Evolutionary conservation across 30 jellyfish, hydroid and myxozoan genomes (phyloP), one percentile per base, ranked within the genome.

Genomic region (Euphysa ruthae): DNA sequence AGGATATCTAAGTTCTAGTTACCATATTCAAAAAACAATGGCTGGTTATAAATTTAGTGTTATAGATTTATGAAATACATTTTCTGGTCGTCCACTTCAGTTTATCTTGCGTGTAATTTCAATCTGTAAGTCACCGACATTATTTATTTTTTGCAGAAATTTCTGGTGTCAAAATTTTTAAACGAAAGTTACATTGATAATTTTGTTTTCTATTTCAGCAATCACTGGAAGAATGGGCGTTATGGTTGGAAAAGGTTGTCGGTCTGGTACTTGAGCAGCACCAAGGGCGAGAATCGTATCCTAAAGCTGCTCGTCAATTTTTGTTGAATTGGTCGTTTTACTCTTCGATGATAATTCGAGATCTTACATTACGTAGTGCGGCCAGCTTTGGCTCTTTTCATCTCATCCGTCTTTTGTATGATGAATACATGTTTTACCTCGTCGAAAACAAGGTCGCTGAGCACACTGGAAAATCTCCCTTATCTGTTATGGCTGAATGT

Each of bases 321-420:
- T 66, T 88, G 10, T 42, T 88, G 64, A 88, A 88, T 22, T 88
- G 97, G 97, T 88, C 97, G 4, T 88, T 88, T 44, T 88, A 88
- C 70, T 82, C 95, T 24, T 88, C 97, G 10, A 79, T 88, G 97
- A 79, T 88, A 15, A 88, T 88, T 49, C 86, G 97, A 19, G 97
- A 88, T 61, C 69, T 88, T 71, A 88, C 97, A 6, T 74, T 88
- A 18, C 93, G 97, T 15, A 79, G 94, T 74, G 97, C 97, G 4
- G 97, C 97, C 19, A 79, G 94, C 55, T 88, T 88, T 58, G 97
- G 97, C 44, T 88, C 97, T 4, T 88, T 88, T 49, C 97, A 88
- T 50, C 72, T 88, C 15, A 88, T 88, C 55, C 74, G 97, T 42
- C 54, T 88, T 78, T 65, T 88, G 16, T 88, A 88, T 63, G 97